Percentiles rank a stretch among this genome's conserved stretches.
phyloP scores from a whole-genome alignment of 92 coral and sea anemone genomes.

The Porites rus region DNA sequence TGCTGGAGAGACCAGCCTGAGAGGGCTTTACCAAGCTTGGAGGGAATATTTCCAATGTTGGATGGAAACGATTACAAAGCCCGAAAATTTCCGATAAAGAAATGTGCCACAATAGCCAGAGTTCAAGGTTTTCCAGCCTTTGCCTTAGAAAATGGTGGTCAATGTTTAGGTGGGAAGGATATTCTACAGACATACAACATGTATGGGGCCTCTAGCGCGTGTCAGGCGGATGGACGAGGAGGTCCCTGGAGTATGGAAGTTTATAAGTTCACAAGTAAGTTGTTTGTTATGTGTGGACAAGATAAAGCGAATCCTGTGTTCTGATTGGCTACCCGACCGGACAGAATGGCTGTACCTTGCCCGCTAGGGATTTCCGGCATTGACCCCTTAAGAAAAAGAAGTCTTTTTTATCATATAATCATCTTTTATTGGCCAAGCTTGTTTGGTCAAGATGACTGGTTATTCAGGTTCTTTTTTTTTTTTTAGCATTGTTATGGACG shows the following conservation, averaged over 20 bases:
- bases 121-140: slow-evolving; percentile 93
- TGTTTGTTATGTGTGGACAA: neutral
- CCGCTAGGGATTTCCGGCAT: neutral
- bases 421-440: too few relatives aligned
- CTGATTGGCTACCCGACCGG: too few relatives aligned
- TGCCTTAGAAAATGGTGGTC: slow-evolving; percentile 96
- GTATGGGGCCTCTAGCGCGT: slow-evolving; percentile 93
- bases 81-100: slow-evolving; percentile 81
- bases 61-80: slow-evolving; percentile 85
- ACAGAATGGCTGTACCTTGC: neutral
- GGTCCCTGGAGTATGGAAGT: slow-evolving; percentile 99
- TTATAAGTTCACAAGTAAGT: slow-evolving; percentile 88
- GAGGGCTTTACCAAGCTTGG: slow-evolving; percentile 86
- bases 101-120: slow-evolving; percentile 88
- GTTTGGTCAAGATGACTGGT: too few relatives aligned
- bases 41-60: slow-evolving; percentile 89
- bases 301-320: neutral
- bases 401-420: too few relatives aligned
- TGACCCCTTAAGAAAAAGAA: too few relatives aligned
- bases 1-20: slow-evolving; percentile 99
- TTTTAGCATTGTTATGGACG: too few relatives aligned
- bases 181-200: slow-evolving; percentile 82
- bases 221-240: slow-evolving; percentile 86
- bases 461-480: too few relatives aligned
- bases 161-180: slow-evolving; percentile 90